These are phyloP conservation scores for Aleiodes testaceus DNA, from an alignment of 2,888 invertebrate species.

Conservation along the genomic window DNA sequence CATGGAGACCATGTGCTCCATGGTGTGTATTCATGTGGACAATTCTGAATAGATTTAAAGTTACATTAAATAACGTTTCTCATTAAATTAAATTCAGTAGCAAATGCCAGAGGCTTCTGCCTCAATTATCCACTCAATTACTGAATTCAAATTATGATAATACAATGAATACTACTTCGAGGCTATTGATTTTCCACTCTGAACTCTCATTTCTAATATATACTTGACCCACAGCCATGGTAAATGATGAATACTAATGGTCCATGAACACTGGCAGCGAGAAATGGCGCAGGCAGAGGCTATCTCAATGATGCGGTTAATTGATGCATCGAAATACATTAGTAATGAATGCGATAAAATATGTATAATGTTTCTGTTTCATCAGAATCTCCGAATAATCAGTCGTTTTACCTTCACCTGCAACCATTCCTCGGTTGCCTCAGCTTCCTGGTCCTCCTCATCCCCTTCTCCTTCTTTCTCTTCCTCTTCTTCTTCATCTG, in stretches of 20 bases:
- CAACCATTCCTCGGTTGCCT: constrained; percentile 63
- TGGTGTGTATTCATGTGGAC: constrained; percentile 74
- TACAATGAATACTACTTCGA: not conserved
- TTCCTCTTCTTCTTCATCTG: constrained; percentile 58
- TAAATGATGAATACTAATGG: constrained; percentile 29
- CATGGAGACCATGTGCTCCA: constrained; percentile 96
- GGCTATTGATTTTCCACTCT: too few relatives aligned
- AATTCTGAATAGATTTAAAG: constrained; percentile 60
- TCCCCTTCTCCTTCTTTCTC: constrained; percentile 42
- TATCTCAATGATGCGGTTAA: constrained; percentile 40
- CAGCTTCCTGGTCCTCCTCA: constrained; percentile 50
- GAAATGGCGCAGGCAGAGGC: constrained; percentile 64
- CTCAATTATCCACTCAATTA: not conserved
- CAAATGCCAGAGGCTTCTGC: too few relatives aligned
- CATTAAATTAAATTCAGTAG: too few relatives aligned
- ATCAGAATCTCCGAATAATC: constrained; percentile 45
- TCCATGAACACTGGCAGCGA: constrained; percentile 56
- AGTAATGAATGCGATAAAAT: constrained; percentile 27
- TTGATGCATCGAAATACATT: constrained; percentile 40
- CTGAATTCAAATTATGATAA: not conserved
- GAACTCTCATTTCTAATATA: too few relatives aligned
- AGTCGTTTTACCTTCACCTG: constrained; percentile 57
- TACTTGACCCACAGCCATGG: not conserved
- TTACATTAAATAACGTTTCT: too few relatives aligned
- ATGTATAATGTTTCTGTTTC: constrained; percentile 8